These are phyloP conservation scores for Malurus melanocephalus DNA, from an alignment of 2,113 vertebrate genomes.

Conservation along the genomic window DNA sequence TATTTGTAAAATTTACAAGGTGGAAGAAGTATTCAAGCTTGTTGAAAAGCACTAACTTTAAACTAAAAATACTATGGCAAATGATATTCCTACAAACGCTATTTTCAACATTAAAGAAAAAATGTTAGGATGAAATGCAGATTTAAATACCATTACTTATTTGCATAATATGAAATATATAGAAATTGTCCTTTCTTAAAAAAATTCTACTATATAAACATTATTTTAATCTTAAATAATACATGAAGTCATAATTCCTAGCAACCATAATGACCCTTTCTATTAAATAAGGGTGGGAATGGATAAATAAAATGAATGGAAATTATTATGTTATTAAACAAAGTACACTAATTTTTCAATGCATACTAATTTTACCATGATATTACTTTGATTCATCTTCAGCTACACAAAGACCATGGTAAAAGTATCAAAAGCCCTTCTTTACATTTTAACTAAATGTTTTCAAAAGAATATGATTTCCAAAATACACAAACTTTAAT, in stretches of 20 bases:
- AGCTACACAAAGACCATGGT: neutral
- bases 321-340: neutral
- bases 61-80: neutral
- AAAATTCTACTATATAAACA: neutral
- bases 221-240: neutral
- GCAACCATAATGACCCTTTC: neutral
- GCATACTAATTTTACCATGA: neutral
- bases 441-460: neutral
- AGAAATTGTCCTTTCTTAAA: neutral
- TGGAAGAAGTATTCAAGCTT: neutral
- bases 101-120: neutral
- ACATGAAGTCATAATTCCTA: neutral
- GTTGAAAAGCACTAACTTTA: neutral
- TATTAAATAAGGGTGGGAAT: neutral
- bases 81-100: neutral
- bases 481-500: neutral
- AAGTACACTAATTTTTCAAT: neutral
- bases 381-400: neutral
- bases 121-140: neutral
- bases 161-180: neutral
- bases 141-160: neutral
- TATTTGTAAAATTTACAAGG: neutral
- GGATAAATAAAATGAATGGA: neutral
- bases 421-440: neutral
- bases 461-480: neutral